phyloP scores from a whole-genome alignment of 2,888 invertebrate genomes.

The Oscheius sp. region DNA sequence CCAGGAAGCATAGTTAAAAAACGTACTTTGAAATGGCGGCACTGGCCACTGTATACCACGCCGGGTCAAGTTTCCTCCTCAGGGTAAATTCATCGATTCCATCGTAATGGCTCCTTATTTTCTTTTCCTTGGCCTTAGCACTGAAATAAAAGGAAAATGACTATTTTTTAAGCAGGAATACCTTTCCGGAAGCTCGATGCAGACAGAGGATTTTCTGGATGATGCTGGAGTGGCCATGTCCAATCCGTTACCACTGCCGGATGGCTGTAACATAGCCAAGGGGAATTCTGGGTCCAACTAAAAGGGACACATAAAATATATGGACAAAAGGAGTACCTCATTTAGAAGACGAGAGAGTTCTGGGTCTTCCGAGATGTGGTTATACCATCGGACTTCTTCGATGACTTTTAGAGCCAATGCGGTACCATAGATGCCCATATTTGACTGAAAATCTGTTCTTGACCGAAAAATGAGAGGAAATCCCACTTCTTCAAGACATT shows the following conservation, averaged over 20 bases:
- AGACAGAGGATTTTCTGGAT: constrained; percentile 17
- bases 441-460: constrained; percentile 4
- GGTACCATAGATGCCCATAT: constrained; percentile 32
- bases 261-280: constrained; percentile 31
- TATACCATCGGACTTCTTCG: constrained; percentile 51
- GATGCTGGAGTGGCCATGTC: background rate
- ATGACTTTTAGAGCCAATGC: constrained; percentile 29
- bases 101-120: constrained; percentile 13
- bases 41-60: constrained; percentile 24
- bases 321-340: constrained; percentile 9
- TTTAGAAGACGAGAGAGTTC: constrained; percentile 38
- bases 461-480: background rate
- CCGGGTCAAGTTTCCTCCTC: constrained; percentile 26
- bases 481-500: constrained; percentile 32
- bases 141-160: background rate
- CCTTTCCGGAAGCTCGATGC: background rate
- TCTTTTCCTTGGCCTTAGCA: background rate
- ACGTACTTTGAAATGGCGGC: constrained; percentile 9
- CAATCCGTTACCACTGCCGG: background rate
- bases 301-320: constrained; percentile 6
- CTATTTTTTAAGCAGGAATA: background rate
- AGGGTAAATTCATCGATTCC: constrained; percentile 36
- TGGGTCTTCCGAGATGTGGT: constrained; percentile 46
- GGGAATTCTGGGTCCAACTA: constrained; percentile 33
- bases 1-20: background rate